Evolutionary conservation across 2,797 vertebrate species (phyloP), one percentile per base, ranked within the genome.

Genomic region (Triplophysa yarkandensis): DNA sequence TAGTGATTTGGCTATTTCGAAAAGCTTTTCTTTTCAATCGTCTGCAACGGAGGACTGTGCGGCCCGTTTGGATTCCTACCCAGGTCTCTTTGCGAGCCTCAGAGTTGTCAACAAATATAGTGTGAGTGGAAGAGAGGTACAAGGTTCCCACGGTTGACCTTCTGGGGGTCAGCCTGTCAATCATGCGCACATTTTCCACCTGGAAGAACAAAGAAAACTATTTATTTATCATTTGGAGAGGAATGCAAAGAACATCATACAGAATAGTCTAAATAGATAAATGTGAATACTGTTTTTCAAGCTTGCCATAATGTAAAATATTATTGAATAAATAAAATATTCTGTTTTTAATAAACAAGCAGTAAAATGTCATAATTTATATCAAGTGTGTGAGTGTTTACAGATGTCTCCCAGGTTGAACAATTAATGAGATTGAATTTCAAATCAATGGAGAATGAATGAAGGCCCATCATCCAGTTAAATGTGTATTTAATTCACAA

Each of bases 11-110:
- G 9, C n/a, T 64, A 14, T 41, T 64, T 21, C 60, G 19, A 21
- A 43, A 11, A 25, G 66, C n/a, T 13, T 70, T n/a, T n/a, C n/a
- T n/a, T n/a, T n/a, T n/a, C n/a, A 41, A 52, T 21, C 30, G 57
- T 32, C 11, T 21, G 7, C n/a, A 44, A n/a, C 14, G 36, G 13
- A 60, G 41, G 54, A 39, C 41, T 13, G 34, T 57, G 25, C 19
- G 27, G 19, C 67, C 82, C 69, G 28, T 78, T 82, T 82, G 48
- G 19, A 28, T 78, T 78, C 68, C 67, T 68, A 98, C 97, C 97
- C 97, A 98, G 0, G 95, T 98, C 90, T 98, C 97, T 82, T 94
- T 98, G 76, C 94, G 95, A 10, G 93, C 86, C 77, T 98, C 95
- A 0, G 94, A 87, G 82, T 93, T 95, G 84, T 98, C 97, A 28